These are phyloP conservation scores for Diprion similis DNA, from an alignment of 1,140 invertebrate species.

Conservation along the genomic window DNA sequence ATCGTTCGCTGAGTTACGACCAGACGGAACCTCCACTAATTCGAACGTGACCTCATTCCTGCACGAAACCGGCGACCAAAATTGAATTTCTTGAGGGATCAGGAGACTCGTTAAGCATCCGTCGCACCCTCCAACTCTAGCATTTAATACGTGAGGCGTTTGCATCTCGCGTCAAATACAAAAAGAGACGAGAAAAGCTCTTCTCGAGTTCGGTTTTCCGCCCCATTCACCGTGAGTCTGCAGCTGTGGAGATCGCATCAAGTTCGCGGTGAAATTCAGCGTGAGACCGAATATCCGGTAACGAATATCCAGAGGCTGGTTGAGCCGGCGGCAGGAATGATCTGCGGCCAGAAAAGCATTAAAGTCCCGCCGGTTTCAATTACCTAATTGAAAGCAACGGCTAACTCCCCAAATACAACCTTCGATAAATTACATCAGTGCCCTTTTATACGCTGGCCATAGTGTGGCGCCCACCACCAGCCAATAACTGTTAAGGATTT, in stretches of 20 bases:
- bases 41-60: background rate
- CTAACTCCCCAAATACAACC: conserved; percentile 29
- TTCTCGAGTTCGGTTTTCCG: no score
- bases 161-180: no score
- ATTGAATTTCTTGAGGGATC: background rate
- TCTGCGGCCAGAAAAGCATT: background rate
- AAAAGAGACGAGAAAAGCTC: no score
- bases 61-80: background rate
- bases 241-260: no score
- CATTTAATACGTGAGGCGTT: no score
- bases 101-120: background rate
- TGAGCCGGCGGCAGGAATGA: background rate
- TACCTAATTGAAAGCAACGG: conserved; percentile 51
- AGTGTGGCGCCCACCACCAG: conserved; percentile 9
- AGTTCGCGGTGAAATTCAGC: background rate
- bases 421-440: conserved; percentile 39
- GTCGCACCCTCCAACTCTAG: no score
- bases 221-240: no score
- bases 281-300: background rate
- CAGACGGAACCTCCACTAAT: background rate
- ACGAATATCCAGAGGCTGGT: background rate
- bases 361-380: conserved; percentile 43
- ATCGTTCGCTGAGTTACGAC: background rate
- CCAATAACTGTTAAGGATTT: conserved; percentile 53
- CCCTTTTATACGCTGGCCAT: background rate